Evolutionary conservation across 2,113 vertebrate species (phyloP).

Genomic region (Mobula birostris): DNA sequence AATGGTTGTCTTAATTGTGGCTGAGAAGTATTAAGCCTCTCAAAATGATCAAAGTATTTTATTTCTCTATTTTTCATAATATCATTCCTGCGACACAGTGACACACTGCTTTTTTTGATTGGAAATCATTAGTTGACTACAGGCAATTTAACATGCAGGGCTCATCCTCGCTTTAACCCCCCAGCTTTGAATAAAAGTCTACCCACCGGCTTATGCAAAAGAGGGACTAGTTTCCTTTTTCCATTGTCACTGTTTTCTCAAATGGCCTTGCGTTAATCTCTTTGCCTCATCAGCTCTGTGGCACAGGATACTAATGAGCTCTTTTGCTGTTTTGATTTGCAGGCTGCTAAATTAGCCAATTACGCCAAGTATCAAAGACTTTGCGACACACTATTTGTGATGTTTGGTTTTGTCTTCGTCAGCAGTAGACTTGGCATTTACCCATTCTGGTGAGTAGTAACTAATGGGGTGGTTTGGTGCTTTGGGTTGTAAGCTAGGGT

Average conservation of each 20-base stretch:
- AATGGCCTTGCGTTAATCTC: not conserved
- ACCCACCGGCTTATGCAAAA: too few relatives aligned
- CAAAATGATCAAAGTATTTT: not conserved
- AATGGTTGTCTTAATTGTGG: not conserved
- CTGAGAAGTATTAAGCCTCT: not conserved
- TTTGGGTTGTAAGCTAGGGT: not conserved
- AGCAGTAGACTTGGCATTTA: slow-evolving; percentile 78
- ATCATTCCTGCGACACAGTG: not conserved
- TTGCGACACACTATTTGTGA: slow-evolving; percentile 82
- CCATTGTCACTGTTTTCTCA: not conserved
- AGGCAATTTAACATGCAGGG: not conserved
- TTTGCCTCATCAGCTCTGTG: not conserved
- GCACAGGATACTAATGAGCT: not conserved
- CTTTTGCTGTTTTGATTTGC: slow-evolving; percentile 33
- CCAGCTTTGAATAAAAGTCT: too few relatives aligned
- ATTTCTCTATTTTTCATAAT: not conserved
- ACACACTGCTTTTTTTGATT: not conserved
- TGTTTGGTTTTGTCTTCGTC: slow-evolving; percentile 78
- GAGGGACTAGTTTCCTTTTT: slow-evolving; percentile 14
- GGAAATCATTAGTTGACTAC: too few relatives aligned
- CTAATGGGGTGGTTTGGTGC: not conserved
- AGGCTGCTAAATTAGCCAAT: slow-evolving; percentile 93
- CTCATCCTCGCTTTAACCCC: not conserved
- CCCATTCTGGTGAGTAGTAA: slow-evolving; percentile 78
- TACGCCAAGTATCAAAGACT: slow-evolving; percentile 88